These are phyloP conservation scores for Phortica magna DNA, from an alignment of 2,888 invertebrate genomes.

Conservation along the genomic window DNA sequence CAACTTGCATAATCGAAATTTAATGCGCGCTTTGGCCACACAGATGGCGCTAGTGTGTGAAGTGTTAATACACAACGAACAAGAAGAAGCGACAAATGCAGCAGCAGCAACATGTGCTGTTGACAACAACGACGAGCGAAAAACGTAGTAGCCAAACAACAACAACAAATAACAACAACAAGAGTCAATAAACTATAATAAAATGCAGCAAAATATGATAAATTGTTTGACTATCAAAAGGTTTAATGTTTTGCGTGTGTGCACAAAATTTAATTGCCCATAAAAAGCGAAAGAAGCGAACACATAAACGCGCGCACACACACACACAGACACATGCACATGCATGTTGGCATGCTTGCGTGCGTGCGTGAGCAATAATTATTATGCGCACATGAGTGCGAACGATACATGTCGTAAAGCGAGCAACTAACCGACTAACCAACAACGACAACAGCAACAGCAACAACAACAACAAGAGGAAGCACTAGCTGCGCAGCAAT, in stretches of 20 bases:
- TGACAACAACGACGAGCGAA: no score
- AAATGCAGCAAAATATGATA: neutral
- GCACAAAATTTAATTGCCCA: conserved; percentile 10
- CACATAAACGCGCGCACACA: neutral
- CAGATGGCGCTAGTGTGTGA: no score
- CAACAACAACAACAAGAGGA: neutral
- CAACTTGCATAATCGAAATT: no score
- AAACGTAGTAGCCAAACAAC: no score
- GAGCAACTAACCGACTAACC: neutral
- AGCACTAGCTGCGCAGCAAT: no score
- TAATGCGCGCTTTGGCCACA: no score
- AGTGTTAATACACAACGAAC: no score
- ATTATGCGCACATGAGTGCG: conserved; percentile 14
- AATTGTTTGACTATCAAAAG: neutral
- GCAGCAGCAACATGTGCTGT: no score
- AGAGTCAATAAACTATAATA: no score
- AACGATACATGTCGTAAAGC: neutral
- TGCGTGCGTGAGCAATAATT: conserved; percentile 7
- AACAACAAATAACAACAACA: no score
- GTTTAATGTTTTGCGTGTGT: neutral
- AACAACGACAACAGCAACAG: neutral
- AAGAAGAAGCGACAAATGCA: no score
- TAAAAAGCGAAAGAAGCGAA: neutral
- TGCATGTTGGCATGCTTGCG: neutral
- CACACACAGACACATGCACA: neutral